These are phyloP conservation scores for Lacanobia oleracea DNA, from an alignment of 2,888 invertebrate species.

Conservation along the genomic window DNA sequence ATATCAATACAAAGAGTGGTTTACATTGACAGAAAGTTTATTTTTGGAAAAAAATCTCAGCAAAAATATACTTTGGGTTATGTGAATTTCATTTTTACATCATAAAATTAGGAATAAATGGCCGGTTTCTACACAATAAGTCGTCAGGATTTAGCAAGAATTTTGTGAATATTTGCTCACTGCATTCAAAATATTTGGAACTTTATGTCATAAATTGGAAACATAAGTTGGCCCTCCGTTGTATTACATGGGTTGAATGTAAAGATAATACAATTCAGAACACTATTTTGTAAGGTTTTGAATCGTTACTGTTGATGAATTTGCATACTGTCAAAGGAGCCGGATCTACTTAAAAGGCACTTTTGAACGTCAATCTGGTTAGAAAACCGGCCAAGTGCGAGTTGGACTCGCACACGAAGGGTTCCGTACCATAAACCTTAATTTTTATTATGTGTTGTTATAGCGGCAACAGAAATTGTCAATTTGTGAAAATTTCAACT, in stretches of 20 bases:
- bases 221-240: conserved; percentile 11
- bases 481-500: too few relatives aligned
- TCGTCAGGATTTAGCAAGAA: conserved; percentile 30
- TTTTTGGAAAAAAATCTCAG: conserved; percentile 19
- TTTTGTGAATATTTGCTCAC: conserved; percentile 16
- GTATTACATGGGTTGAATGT: conserved; percentile 31
- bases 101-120: conserved; percentile 51
- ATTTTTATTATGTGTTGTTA: too few relatives aligned
- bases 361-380: neutral
- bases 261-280: conserved; percentile 21
- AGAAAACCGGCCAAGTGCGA: too few relatives aligned
- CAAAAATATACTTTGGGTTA: neutral
- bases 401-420: too few relatives aligned
- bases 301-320: neutral
- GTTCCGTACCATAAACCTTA: too few relatives aligned
- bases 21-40: conserved; percentile 17
- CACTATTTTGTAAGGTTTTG: neutral
- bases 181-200: conserved; percentile 35
- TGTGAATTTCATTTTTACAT: conserved; percentile 30
- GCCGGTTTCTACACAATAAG: conserved; percentile 26
- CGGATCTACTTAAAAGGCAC: neutral
- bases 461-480: too few relatives aligned
- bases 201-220: conserved; percentile 25
- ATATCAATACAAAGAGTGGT: conserved; percentile 52
- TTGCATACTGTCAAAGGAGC: neutral